Base-by-base conservation (phyloP, 2,888 invertebrate species). In the Philaethria dido region DNA sequence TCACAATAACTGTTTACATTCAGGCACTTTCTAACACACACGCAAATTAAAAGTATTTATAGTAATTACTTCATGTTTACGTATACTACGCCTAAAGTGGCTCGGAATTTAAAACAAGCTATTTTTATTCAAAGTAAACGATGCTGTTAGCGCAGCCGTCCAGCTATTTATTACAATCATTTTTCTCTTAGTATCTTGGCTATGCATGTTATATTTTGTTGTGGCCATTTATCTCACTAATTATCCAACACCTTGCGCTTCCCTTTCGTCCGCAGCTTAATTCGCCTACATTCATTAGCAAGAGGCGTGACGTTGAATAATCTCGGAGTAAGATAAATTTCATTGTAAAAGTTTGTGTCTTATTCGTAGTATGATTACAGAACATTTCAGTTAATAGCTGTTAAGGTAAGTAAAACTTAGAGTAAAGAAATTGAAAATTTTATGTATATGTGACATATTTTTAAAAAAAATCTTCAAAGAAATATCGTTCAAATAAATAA, bases 141-240 rank as follows among this genome's bases (percentile, higher is more conserved):
- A 25, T n/a, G 42, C 57, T 9, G 57, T 25, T 42, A 39, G 20
- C 20, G n/a, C 9, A n/a, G 57, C 11, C n/a, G 14, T 33, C 2
- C 14, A 29, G 11, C 33, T 18, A 47, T 60, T 47, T 29, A 60
- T 33, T 18, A 33, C 33, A 11, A 45, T 33, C 18, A 44, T 44
- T 18, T 60, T 60, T 29, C 45, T 44, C 18, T 45, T 4, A 16
- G 33, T 33, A 29, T 45, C 44, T 14, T 3, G 14, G 33, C 39
- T 3, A 3, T 45, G 33, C 44, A 29, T 29, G 29, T 8, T 47
- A 47, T 60, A 45, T 60, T 60, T 44, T 29, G 47, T 45, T 60
- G 42, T 14, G 45, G 47, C 45, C 64, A 60, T 65, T 65, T 50
- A 65, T 65, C 64, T 59, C 42, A 20, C 42, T 52, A 65, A 65